phyloP scores from a whole-genome alignment of 2,888 invertebrate species.

The Lasioglossum malachurum region DNA sequence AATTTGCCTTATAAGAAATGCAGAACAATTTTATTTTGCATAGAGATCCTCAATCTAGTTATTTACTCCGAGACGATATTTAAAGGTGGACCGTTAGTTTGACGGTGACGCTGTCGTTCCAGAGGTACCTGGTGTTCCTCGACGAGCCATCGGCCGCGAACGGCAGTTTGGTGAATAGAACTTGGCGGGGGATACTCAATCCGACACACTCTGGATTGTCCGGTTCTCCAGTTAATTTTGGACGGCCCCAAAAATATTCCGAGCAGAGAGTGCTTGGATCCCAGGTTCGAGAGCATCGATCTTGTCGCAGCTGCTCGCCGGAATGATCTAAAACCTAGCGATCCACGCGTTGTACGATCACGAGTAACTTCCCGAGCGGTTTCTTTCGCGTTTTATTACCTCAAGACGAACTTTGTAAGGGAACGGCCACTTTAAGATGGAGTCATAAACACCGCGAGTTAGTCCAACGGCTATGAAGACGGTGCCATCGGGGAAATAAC shows the following conservation, averaged over 20 bases:
- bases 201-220: conserved; percentile 85
- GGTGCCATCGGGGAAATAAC: conserved; percentile 80
- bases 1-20: not conserved
- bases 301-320: conserved; percentile 63
- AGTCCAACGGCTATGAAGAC: conserved; percentile 82
- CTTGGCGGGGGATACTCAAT: conserved; percentile 81
- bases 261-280: conserved; percentile 83
- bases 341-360: not conserved
- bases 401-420: conserved; percentile 80
- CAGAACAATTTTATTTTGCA: not conserved
- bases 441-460: conserved; percentile 82
- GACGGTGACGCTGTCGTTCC: conserved; percentile 80
- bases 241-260: conserved; percentile 83
- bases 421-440: conserved; percentile 83
- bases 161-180: conserved; percentile 69
- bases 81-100: conserved; percentile 83
- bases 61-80: conserved; percentile 2
- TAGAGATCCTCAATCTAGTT: not conserved
- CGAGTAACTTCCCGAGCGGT: not conserved
- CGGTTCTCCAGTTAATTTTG: conserved; percentile 69
- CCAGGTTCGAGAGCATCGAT: conserved; percentile 82
- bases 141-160: conserved; percentile 18
- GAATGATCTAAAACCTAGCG: conserved; percentile 75
- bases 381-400: conserved; percentile 64
- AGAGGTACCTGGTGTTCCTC: conserved; percentile 74